Evolutionary conservation across 2,113 vertebrate genomes (phyloP), one percentile per base, ranked within the genome.

Genomic region (Coptodon bakossiorum): DNA sequence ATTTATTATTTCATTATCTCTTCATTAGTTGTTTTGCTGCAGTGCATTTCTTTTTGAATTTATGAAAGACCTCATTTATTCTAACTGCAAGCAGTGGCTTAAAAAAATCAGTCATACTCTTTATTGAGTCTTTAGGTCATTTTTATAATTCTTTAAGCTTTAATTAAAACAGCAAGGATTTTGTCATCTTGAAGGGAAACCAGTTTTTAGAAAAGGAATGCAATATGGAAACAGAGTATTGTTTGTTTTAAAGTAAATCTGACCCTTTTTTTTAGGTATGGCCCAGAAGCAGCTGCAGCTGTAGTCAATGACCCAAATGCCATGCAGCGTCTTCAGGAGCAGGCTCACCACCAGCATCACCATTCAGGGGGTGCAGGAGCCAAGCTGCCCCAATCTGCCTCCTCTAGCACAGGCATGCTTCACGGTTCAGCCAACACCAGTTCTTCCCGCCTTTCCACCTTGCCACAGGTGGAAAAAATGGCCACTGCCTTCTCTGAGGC

Each of bases 391-490:
- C 97, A 97, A 19, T 98, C 98, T 3, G 96, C 98, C 63, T 95
- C 96, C 45, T 96, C 96, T 1, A 96, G 96, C 80, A 91, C 96
- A 9, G 98, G 96, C 54, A 94, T 96, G 94, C 95, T 97, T 53
- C 96, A 97, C 1, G 93, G 96, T 57, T 96, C 96, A 4, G 89
- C 92, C 81, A 97, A 96, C 82, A 97, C 96, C 61, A 95, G 92
- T 59, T 95, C 97, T 19, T 97, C 98, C 57, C 97, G 98, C 17
- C 98, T 99, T 94, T 97, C 98, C 34, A 97, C 98, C 29, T 96
- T 99, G 81, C 98, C 98, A 3, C 98, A 99, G 90, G 97, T 97
- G 92, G 98, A 99, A 92, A 99, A 99, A 94, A 96, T 98, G 93
- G 94, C 96, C 50, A 97, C 97, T n/a, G 66, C 96, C 10, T 97